Conservation (phyloP, 2,888 invertebrate species). For the Syrphus vitripennis region DNA sequence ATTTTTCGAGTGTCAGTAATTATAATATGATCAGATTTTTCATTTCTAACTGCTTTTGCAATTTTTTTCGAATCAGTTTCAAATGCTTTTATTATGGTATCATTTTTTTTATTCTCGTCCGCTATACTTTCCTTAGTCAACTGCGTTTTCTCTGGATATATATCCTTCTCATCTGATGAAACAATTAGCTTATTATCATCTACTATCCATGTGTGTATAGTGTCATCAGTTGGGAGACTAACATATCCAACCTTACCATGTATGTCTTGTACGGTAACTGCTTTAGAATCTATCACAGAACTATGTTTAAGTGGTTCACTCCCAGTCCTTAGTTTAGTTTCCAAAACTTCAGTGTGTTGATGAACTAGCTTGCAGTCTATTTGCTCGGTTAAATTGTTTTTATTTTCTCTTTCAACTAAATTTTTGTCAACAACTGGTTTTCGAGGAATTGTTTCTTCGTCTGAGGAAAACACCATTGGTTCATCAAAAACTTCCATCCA, state of each 20-base stretch:
- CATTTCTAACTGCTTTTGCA: no score
- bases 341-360: no score
- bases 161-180: slow-evolving; percentile 26
- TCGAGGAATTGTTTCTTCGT: slow-evolving; percentile 73
- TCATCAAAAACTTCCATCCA: slow-evolving; percentile 76
- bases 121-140: no score
- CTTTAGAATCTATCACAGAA: no score
- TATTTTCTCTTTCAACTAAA: slow-evolving; percentile 70
- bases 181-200: slow-evolving; percentile 55
- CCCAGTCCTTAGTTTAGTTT: no score
- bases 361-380: no score
- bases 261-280: slow-evolving; percentile 56
- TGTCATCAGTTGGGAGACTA: slow-evolving; percentile 74
- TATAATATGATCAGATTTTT: neutral
- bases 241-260: slow-evolving; percentile 72
- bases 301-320: no score
- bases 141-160: neutral
- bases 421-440: slow-evolving; percentile 46
- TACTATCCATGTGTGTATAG: slow-evolving; percentile 74
- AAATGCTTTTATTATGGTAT: neutral
- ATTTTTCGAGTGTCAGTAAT: neutral
- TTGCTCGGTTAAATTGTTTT: no score
- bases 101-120: no score
- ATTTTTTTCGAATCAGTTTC: neutral
- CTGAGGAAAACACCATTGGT: slow-evolving; percentile 74